These are phyloP conservation scores for Megalonaias nervosa DNA, from an alignment of 1,140 invertebrate species.

Conservation along the genomic window DNA sequence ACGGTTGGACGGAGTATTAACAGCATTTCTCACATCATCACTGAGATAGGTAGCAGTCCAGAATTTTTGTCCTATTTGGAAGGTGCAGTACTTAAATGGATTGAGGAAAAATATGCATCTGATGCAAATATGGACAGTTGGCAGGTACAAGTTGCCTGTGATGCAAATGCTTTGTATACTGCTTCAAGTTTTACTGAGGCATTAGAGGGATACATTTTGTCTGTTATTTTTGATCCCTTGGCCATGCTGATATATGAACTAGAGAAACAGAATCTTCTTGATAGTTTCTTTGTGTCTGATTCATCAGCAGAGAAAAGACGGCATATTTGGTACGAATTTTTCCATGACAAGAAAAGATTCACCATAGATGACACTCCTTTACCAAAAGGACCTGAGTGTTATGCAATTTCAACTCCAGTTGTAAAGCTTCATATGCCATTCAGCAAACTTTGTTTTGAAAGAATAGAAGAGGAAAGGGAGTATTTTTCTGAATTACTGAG, in stretches of 20 bases:
- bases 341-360: constrained; percentile 2
- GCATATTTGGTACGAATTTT: not conserved
- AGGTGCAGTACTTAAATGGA: constrained; percentile 16
- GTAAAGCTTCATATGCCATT: constrained; percentile 17
- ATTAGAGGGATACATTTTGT: no score
- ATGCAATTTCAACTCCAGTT: constrained; percentile 7
- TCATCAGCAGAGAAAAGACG: not conserved
- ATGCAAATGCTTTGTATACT: no score
- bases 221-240: no score
- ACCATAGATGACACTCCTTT: not conserved
- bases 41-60: constrained; percentile 8
- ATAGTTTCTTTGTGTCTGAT: not conserved
- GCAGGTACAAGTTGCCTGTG: constrained; percentile 14
- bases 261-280: no score
- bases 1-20: constrained; percentile 21
- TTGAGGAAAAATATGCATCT: not conserved
- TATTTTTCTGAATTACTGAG: constrained; percentile 16
- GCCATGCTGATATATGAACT: no score
- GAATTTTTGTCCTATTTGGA: constrained; percentile 32
- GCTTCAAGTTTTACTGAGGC: no score
- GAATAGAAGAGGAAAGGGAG: constrained; percentile 11
- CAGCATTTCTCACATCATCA: constrained; percentile 27
- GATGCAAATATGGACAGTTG: constrained; percentile 6
- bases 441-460: constrained; percentile 4
- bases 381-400: constrained; percentile 26